These are phyloP conservation scores for Papilio aristodemus DNA, from an alignment of 1,140 invertebrate species.

Conservation along the genomic window DNA sequence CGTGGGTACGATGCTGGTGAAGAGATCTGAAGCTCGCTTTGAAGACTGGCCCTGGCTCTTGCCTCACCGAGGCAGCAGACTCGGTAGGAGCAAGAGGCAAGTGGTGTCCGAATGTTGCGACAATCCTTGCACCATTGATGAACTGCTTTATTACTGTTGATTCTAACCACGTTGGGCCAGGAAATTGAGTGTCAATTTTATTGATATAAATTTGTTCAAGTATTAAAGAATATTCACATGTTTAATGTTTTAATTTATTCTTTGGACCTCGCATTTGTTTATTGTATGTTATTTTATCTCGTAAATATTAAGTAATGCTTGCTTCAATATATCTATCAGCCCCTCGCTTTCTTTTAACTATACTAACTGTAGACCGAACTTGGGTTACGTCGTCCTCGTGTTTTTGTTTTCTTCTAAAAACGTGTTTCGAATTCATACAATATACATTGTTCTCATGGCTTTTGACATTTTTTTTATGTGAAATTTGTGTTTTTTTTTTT, in stretches of 20 bases:
- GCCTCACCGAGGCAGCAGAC: conserved; percentile 34
- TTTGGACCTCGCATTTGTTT: not conserved
- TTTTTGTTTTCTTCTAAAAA: too few relatives aligned
- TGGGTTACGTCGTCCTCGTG: too few relatives aligned
- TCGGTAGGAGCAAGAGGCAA: conserved; percentile 43
- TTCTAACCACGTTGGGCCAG: not conserved
- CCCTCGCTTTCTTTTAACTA: too few relatives aligned
- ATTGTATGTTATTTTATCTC: too few relatives aligned
- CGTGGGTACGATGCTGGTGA: conserved; percentile 27
- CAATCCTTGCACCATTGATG: conserved; percentile 41
- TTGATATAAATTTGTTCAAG: not conserved
- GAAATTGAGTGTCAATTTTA: not conserved
- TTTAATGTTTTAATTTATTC: not conserved
- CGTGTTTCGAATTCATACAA: too few relatives aligned
- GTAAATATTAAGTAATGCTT: too few relatives aligned
- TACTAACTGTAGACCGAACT: too few relatives aligned
- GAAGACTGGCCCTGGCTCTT: conserved; percentile 40
- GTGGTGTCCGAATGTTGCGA: conserved; percentile 47
- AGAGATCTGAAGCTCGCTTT: conserved; percentile 21
- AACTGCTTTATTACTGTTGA: conserved; percentile 40
- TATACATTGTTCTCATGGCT: too few relatives aligned
- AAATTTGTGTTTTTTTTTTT: too few relatives aligned
- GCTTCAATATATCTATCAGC: too few relatives aligned
- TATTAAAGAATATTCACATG: not conserved
- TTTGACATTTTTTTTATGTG: too few relatives aligned